Conservation (phyloP, 1,140 invertebrate species). For the Orchesella cincta region DNA sequence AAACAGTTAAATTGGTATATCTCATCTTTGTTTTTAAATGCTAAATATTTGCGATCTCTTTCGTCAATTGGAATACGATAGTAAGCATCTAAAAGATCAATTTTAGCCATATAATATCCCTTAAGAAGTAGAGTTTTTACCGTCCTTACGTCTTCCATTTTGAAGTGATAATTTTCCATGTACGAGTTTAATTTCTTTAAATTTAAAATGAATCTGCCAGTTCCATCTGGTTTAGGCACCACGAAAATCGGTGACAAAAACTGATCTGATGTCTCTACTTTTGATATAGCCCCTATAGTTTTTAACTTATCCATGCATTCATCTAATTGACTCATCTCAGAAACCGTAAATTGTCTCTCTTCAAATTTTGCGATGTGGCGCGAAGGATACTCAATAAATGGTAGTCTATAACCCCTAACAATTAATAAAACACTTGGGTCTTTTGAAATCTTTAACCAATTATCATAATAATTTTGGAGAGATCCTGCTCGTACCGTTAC, state of each 20-base stretch:
- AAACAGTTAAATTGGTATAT: slow-evolving; percentile 38
- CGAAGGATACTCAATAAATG: too few relatives aligned
- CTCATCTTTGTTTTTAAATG: slow-evolving; percentile 21
- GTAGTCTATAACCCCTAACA: too few relatives aligned
- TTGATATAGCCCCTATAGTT: neutral
- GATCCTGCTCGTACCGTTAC: too few relatives aligned
- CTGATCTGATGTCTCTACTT: neutral
- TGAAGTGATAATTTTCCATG: slow-evolving; percentile 36
- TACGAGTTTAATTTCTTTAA: slow-evolving; percentile 31
- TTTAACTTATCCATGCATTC: slow-evolving; percentile 18
- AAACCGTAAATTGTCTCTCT: too few relatives aligned
- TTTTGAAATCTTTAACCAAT: too few relatives aligned
- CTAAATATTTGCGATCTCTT: slow-evolving; percentile 31
- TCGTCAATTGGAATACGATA: slow-evolving; percentile 25
- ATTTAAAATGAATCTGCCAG: slow-evolving; percentile 29
- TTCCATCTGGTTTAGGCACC: slow-evolving; percentile 33
- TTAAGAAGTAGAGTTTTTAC: slow-evolving; percentile 24
- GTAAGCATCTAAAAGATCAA: slow-evolving; percentile 45
- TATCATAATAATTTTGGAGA: too few relatives aligned
- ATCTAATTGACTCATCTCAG: too few relatives aligned
- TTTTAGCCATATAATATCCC: slow-evolving; percentile 22
- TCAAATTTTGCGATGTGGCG: too few relatives aligned
- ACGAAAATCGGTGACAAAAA: neutral
- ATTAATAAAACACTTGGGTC: too few relatives aligned
- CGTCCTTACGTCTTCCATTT: slow-evolving; percentile 39